Base-by-base conservation (phyloP, 2,797 vertebrate species). In the Enteromius argenteus region DNA sequence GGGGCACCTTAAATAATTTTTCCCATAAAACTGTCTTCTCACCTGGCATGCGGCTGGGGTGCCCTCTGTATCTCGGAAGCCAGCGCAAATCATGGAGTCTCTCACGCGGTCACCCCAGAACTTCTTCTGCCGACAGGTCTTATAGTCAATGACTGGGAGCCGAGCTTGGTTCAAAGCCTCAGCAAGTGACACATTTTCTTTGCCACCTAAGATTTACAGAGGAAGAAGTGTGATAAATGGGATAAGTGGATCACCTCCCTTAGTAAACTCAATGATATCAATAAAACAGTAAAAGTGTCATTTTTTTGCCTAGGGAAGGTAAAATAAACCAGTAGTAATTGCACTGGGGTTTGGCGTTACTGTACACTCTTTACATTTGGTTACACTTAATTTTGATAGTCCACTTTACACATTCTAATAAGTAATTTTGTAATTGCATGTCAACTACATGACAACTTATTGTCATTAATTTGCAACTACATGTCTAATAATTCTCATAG, bases 71-170 rank as follows among this genome's bases (percentile, higher is more conserved):
- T 96, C 94, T 85, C 92, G 90, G 87, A 95, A 95, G 0, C 96
- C 96, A 0, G 94, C 96, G 4, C 95, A 94, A 89, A 95, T 94
- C 95, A 94, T 95, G 14, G 95, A 96, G 90, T 96, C 95, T 17
- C 94, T 92, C 46, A 97, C 94, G 0, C 95, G 95, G 51, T 96
- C 94, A 9, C 96, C 96, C 96, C 96, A 97, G 90, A 96, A 96
- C 87, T 96, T 96, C 92, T 96, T 96, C 89, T 95, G 95, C 49
- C 85, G 62, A 66, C 95, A 95, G 19, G 93, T 95, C 82, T 93
- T 95, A 87, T 92, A 93, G 91, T 94, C 96, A 2, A 95, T 95
- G 90, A 95, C 92, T 67, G 96, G 94, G 53, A 94, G 91, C 14
- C 93, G 92, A 23, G 94, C 95, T 89, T 95, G 95, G 85, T 96